phyloP scores from a whole-genome alignment of 2,113 vertebrate genomes.

The Apodemus speciosus region DNA sequence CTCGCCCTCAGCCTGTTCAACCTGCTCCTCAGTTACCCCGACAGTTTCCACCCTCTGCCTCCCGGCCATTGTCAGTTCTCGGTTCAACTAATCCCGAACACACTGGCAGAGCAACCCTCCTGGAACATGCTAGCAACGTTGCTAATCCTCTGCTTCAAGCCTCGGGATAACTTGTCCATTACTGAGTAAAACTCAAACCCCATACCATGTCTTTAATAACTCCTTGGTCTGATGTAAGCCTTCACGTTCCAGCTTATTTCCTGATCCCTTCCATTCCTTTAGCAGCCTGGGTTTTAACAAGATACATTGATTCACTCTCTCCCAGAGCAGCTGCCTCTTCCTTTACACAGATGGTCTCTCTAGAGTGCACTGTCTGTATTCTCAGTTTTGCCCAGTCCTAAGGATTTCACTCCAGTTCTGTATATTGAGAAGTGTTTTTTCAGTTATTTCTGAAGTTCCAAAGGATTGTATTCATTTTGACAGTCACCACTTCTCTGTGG shows the following conservation, averaged over 20 bases:
- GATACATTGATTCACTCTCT: not conserved
- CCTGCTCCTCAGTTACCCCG: not conserved
- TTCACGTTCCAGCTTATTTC: not conserved
- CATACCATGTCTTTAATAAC: not conserved
- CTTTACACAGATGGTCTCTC: not conserved
- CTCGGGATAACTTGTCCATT: not conserved
- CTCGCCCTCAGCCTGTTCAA: not conserved
- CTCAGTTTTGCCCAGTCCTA: not conserved
- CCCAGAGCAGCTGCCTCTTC: not conserved
- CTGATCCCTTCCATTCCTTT: not conserved
- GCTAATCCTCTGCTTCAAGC: not conserved
- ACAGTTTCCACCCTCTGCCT: constrained; percentile 10
- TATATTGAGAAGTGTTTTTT: not conserved
- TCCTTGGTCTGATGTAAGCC: not conserved
- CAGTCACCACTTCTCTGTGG: not conserved
- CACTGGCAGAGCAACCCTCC: not conserved
- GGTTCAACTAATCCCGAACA: not conserved
- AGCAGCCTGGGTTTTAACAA: not conserved
- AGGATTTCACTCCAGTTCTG: not conserved
- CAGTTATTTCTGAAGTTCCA: not conserved
- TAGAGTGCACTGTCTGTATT: not conserved
- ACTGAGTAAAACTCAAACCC: not conserved
- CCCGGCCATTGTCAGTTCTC: not conserved
- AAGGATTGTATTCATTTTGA: constrained; percentile 31
- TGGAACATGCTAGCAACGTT: not conserved